Conservation (phyloP, 2,888 invertebrate species). For the Digitonthophagus gazella region DNA sequence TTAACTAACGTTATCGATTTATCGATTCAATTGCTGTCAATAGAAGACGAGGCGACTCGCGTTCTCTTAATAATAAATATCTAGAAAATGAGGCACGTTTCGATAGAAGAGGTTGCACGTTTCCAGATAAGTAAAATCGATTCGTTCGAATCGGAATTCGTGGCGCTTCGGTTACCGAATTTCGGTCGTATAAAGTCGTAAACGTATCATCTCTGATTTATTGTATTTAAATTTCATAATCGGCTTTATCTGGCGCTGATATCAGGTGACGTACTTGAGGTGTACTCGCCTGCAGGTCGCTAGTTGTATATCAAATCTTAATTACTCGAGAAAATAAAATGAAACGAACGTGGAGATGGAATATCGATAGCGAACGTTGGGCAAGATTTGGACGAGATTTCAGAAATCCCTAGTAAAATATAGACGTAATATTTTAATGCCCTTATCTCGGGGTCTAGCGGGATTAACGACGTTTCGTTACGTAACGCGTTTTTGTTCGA, state of each 20-base stretch:
- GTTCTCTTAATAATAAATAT: not conserved
- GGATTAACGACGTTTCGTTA: not conserved
- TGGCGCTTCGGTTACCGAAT: not conserved
- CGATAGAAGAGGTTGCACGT: conserved; percentile 4
- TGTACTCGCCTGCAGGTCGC: not conserved
- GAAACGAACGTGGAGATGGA: not conserved
- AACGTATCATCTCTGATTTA: conserved; percentile 13
- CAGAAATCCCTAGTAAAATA: not conserved
- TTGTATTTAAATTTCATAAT: conserved; percentile 15
- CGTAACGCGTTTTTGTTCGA: not conserved
- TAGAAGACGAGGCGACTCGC: too few species aligned
- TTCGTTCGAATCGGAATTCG: conserved; percentile 3
- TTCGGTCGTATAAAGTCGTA: conserved; percentile 4
- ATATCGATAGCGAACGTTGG: not conserved
- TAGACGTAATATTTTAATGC: not conserved
- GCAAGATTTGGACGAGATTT: not conserved
- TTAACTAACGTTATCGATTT: not conserved
- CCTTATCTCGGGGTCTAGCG: not conserved
- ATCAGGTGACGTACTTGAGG: conserved; percentile 15
- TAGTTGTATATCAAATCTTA: not conserved
- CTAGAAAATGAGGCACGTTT: not conserved
- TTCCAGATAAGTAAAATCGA: conserved; percentile 7
- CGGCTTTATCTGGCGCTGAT: conserved; percentile 5
- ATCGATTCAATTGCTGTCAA: not conserved
- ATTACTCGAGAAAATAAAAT: not conserved